Base-by-base conservation (phyloP, 1,140 invertebrate species). In the Brachionus manjavacas region DNA sequence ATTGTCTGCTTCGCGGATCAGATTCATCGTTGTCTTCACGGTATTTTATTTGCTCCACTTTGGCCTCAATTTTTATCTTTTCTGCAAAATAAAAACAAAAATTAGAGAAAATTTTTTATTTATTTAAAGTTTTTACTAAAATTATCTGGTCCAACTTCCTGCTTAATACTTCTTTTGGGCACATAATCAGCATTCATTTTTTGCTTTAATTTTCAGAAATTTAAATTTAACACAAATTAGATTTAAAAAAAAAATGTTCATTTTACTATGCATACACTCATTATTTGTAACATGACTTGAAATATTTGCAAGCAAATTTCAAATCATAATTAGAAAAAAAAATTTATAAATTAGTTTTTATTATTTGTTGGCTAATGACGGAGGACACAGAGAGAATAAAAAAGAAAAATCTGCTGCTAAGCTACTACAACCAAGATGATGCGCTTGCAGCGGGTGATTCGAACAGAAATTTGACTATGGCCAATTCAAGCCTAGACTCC, bases 1-100 rank as follows among this genome's bases (percentile, higher is more conserved):
- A 98, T 28, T 89, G 88, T 84, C 89, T 86, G 25, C 86, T 87
- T 68, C 86, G 14, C n/a, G 23, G n/a, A 49, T 84, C 84, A 76
- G 43, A 20, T 49, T 9, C 25, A 0, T 46, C 39, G 4, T 28
- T 49, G 2, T 76, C 72, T 16, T 49, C 39, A 12, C 7, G 14
- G 2, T 76, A 23, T 25, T 49, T 76, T 16, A 49, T 23, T 23
- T 76, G 41, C 28, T 76, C 72, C 23, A 14, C 20, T 23, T 76
- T 76, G 20, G 72, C 43, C 41, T 76, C 72, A 25, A 76, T 46
- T 76, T 76, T 76, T 20, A 76, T 76, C 20, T 46, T 76, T 25
- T 76, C 72, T 74, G 35, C 1, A 4, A 72, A 39, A 35, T 14
- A 74, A 74, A 11, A 74, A 7, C 1, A 35, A 74, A 74, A 74